phyloP scores from a whole-genome alignment of 2,888 invertebrate genomes.

The Rotaria socialis region DNA sequence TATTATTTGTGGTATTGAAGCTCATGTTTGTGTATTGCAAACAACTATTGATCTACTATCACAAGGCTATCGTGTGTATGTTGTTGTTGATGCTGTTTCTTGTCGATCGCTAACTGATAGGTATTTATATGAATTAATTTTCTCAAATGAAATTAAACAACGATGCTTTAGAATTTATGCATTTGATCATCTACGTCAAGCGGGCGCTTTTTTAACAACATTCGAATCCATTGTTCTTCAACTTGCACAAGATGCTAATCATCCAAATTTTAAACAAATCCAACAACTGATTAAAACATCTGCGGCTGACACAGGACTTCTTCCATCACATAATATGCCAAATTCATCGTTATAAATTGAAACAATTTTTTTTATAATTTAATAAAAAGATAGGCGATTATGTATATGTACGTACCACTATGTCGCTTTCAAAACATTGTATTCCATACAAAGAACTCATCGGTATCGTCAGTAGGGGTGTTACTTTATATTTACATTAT shows the following conservation, averaged over 20 bases:
- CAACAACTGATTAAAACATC: conserved; percentile 43
- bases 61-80: conserved; percentile 67
- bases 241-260: conserved; percentile 38
- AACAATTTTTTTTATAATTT: neutral
- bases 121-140: conserved; percentile 57
- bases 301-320: conserved; percentile 40
- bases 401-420: too few relatives aligned
- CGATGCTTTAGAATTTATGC: conserved; percentile 42
- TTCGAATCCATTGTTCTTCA: conserved; percentile 44
- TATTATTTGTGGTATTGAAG: conserved; percentile 63
- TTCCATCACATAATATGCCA: neutral
- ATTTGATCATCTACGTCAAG: conserved; percentile 43
- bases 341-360: neutral
- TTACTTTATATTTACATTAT: too few relatives aligned
- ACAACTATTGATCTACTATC: conserved; percentile 71
- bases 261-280: conserved; percentile 45
- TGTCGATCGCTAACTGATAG: conserved; percentile 70
- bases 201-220: conserved; percentile 45
- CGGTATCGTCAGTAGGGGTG: too few relatives aligned
- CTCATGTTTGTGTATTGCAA: conserved; percentile 75
- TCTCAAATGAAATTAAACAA: neutral
- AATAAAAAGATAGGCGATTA: too few relatives aligned
- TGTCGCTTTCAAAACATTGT: too few relatives aligned
- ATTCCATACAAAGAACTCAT: too few relatives aligned
- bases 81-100: conserved; percentile 73